Evolutionary conservation across 2,797 vertebrate genomes (phyloP), one percentile per base, ranked within the genome.

Genomic region (Pangasius sanitwongsei): DNA sequence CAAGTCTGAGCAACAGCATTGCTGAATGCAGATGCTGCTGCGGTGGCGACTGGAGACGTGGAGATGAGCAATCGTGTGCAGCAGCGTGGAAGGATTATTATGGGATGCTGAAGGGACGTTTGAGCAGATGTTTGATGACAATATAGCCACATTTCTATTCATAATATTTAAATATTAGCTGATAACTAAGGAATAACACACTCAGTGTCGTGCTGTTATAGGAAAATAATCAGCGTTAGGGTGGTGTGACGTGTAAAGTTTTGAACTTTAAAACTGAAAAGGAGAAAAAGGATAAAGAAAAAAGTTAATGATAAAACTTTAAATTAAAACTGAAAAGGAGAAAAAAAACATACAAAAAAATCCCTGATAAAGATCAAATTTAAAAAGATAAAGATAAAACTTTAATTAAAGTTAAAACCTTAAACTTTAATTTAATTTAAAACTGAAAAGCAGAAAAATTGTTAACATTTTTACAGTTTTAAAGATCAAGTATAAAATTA

Each of bases 61-160:
- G 53, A 86, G 28, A 74, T 44, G 59, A 72, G 72, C 78, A 8
- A 57, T 12, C 23, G 75, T 34, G 75, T 88, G 80, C 85, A 83
- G 34, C 67, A 72, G 87, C 41, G 61, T 78, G 81, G 20, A 34
- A 44, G 37, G 70, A 83, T 86, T 15, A 70, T 85, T 85, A 81
- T 53, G 83, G 86, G 87, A 87, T 34, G 70, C 69, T 53, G 44
- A 85, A 65, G 48, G 87, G 90, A 90, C 91, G 89, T 93, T 90
- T 34, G 91, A 95, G 89, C 95, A 95, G 95, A 96, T 96, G 95
- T 96, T 95, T 44, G 7, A 9, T 20, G 31, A 81, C 16, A 31
- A 8, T 80, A 18, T 55, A 20, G 1, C 7, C 50, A 31, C 16
- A 31, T 20, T 59, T 59, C 7, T 57, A 20, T 80, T 80, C n/a